Percentiles rank a stretch among this genome's conserved stretches.
phyloP scores from a whole-genome alignment of 2,888 invertebrate genomes.

The Portevinia maculata region DNA sequence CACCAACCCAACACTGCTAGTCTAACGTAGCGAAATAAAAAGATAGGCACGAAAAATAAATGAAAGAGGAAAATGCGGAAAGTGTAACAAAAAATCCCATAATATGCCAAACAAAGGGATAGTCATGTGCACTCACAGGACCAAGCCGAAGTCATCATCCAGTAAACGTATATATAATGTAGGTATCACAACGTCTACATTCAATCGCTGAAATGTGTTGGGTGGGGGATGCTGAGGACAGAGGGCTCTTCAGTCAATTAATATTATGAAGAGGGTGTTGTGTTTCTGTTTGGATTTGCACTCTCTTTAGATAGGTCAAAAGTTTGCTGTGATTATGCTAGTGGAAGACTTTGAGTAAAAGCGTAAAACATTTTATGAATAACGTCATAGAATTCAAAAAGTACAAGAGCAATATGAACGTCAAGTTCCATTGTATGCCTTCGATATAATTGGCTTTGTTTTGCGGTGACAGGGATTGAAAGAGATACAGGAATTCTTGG shows the following conservation, averaged over 20 bases:
- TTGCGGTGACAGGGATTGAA: constrained; percentile 30
- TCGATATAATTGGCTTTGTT: constrained; percentile 68
- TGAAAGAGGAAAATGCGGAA: constrained; percentile 58
- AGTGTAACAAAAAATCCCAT: constrained; percentile 56
- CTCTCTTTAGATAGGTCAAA: constrained; percentile 67
- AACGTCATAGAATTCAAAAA: constrained; percentile 17
- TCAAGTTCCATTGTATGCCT: constrained; percentile 34
- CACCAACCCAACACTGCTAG: neutral
- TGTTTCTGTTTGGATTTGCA: constrained; percentile 65
- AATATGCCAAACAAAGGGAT: constrained; percentile 59
- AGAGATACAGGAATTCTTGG: neutral
- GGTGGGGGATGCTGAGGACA: neutral
- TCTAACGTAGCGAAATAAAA: neutral
- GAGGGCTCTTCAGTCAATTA: constrained; percentile 66
- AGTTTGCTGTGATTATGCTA: constrained; percentile 41
- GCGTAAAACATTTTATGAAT: constrained; percentile 45
- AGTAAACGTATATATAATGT: constrained; percentile 9
- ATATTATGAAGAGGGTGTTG: constrained; percentile 69
- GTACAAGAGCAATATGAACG: neutral
- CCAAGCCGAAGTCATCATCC: constrained; percentile 33
- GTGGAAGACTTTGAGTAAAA: constrained; percentile 65
- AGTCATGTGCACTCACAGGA: constrained; percentile 46
- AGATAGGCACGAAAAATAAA: constrained; percentile 25
- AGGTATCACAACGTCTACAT: constrained; percentile 34
- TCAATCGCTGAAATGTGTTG: too few species aligned